These are phyloP conservation scores for Pachyseris speciosa DNA, from an alignment of 64 coral and sea anemone species.

Conservation along the genomic window DNA sequence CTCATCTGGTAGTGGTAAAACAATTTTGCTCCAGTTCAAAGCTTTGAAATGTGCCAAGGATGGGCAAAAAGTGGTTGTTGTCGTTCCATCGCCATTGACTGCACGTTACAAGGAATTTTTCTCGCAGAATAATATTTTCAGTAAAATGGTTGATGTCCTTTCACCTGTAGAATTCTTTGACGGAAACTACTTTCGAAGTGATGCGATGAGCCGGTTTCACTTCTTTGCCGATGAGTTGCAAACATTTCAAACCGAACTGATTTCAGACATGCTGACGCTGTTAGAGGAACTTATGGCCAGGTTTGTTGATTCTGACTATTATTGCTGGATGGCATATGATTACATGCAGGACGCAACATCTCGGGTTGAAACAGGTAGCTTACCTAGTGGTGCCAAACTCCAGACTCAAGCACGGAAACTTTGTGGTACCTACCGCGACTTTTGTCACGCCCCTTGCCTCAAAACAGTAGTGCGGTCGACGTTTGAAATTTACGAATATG, in stretches of 20 bases:
- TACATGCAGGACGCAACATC: neutral
- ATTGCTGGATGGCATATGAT: conserved; percentile 44
- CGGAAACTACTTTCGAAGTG: neutral
- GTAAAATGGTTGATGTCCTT: neutral
- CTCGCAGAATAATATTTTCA: neutral
- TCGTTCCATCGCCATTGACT: conserved; percentile 4
- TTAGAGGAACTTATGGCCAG: neutral
- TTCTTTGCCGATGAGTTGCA: conserved; percentile 11
- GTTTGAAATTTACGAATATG: neutral
- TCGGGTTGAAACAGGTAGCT: neutral
- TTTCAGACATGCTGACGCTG: neutral
- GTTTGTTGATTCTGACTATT: neutral
- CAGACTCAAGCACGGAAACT: neutral
- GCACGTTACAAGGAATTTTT: conserved; percentile 6
- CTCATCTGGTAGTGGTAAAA: conserved; percentile 17
- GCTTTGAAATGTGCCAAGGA: neutral
- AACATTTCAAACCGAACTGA: neutral
- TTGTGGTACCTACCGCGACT: neutral
- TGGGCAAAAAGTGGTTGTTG: neutral
- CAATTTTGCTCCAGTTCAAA: conserved; percentile 45
- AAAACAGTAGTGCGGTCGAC: conserved; percentile 13
- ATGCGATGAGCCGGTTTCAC: neutral
- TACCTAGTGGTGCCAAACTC: neutral
- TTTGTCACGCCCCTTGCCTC: neutral
- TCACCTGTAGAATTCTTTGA: neutral